A percentile compares a stretch with the other conserved stretches of the same genome.
Conservation (phyloP, 2,797 vertebrate genomes). For the Premnoplex brunnescens region DNA sequence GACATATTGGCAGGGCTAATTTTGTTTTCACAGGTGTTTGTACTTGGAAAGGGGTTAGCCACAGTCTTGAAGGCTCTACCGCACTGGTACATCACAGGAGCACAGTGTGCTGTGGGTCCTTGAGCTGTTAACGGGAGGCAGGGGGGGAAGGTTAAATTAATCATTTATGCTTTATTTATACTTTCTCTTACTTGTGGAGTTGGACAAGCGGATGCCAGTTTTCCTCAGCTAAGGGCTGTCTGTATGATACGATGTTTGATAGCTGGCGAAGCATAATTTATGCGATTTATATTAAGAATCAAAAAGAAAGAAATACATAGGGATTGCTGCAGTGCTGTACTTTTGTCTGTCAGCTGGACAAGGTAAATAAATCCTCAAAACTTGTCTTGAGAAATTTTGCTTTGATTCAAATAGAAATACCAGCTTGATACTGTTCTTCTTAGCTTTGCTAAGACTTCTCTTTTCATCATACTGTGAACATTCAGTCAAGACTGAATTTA, state of each 20-base stretch:
- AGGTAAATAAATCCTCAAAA: not conserved
- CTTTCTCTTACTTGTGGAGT: constrained; percentile 70
- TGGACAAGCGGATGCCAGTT: constrained; percentile 71
- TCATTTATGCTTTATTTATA: constrained; percentile 84
- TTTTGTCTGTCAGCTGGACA: not conserved
- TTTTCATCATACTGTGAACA: not conserved
- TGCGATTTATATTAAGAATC: constrained; percentile 17
- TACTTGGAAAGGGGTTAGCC: constrained; percentile 90
- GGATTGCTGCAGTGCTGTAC: not conserved
- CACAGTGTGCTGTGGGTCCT: constrained; percentile 79
- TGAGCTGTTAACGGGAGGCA: constrained; percentile 80
- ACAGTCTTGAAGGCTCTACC: constrained; percentile 88
- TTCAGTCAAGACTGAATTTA: not conserved
- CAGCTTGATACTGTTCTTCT: not conserved
- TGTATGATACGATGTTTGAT: constrained; percentile 66
- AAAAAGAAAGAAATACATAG: not conserved
- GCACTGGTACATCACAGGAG: constrained; percentile 79
- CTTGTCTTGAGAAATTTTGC: not conserved
- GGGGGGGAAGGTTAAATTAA: constrained; percentile 82
- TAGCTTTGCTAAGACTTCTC: not conserved
- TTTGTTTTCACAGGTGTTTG: constrained; percentile 99
- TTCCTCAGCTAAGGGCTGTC: constrained; percentile 70
- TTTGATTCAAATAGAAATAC: not conserved
- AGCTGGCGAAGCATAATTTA: constrained; percentile 42
- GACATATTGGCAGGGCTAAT: constrained; percentile 83